phyloP scores from a whole-genome alignment of 2,888 invertebrate genomes.

The Matsumyia berberina region DNA sequence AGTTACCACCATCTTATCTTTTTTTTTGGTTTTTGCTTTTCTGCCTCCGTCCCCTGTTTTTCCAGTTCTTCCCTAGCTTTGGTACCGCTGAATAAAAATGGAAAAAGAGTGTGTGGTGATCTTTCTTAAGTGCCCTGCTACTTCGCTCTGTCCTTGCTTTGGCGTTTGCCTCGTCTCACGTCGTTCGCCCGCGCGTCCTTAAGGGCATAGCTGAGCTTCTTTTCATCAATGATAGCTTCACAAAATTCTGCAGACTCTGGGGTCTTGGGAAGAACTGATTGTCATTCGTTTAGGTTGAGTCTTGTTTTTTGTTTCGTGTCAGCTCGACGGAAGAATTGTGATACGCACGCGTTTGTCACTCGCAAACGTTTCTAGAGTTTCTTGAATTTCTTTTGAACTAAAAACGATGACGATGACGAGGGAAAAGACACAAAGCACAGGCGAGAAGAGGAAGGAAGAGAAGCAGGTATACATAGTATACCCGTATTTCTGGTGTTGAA shows the following conservation, averaged over 20 bases:
- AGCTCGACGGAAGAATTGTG: constrained; percentile 66
- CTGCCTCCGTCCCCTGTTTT: constrained; percentile 49
- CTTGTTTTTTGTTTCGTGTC: constrained; percentile 9
- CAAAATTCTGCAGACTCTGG: constrained; percentile 14
- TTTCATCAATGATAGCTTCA: constrained; percentile 73
- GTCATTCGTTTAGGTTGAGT: constrained; percentile 5
- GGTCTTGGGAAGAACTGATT: constrained; percentile 16
- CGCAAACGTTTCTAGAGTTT: constrained; percentile 55
- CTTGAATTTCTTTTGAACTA: constrained; percentile 52
- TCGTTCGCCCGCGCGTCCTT: neutral
- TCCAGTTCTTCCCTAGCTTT: constrained; percentile 65
- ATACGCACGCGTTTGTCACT: constrained; percentile 76
- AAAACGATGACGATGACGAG: constrained; percentile 6
- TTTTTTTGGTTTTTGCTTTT: constrained; percentile 21
- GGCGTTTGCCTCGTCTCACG: no score
- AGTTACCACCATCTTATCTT: constrained; percentile 73
- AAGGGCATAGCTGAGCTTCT: constrained; percentile 53
- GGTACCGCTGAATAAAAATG: constrained; percentile 56
- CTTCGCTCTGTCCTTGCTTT: constrained; percentile 52
- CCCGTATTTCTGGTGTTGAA: constrained; percentile 66
- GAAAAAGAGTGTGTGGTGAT: constrained; percentile 57
- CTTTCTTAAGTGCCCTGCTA: constrained; percentile 69
- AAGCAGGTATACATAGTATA: constrained; percentile 52
- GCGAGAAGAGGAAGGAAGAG: constrained; percentile 9
- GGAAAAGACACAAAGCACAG: neutral